Evolutionary conservation across 2,797 vertebrate species (phyloP).

Genomic region (Danio choprae): DNA sequence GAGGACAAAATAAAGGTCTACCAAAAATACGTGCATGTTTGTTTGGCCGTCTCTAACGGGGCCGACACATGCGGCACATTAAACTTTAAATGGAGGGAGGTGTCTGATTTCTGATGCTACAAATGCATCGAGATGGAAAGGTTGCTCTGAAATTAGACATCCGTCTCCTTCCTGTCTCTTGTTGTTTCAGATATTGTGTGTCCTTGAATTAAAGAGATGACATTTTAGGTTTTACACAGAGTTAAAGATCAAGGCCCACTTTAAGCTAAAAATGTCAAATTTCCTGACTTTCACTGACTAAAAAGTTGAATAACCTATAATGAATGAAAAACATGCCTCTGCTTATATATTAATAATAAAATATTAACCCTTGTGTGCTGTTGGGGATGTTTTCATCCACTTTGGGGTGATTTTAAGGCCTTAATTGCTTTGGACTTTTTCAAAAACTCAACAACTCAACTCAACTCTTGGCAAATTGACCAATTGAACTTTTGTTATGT

Average conservation of each 20-base stretch:
- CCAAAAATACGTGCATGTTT: constrained; percentile 61
- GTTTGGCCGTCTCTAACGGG: constrained; percentile 35
- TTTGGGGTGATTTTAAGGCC: no score
- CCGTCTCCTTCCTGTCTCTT: constrained; percentile 35
- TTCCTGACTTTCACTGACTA: no score
- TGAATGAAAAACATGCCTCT: no score
- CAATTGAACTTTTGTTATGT: no score
- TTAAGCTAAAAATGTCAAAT: no score
- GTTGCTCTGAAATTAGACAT: constrained; percentile 72
- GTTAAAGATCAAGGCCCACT: not conserved
- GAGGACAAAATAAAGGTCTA: constrained; percentile 60
- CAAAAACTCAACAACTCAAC: no score
- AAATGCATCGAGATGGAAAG: constrained; percentile 60
- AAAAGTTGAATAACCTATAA: no score
- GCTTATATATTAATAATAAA: no score
- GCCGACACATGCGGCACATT: constrained; percentile 52
- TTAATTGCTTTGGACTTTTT: no score
- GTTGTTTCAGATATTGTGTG: constrained; percentile 28
- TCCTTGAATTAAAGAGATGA: constrained; percentile 14
- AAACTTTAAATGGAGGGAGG: constrained; percentile 64
- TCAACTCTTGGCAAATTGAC: no score
- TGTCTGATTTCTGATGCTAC: constrained; percentile 65
- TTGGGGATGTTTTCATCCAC: no score
- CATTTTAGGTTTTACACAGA: not conserved
- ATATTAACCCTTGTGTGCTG: no score